A percentile compares a stretch with the other conserved stretches of the same genome.
phyloP scores from a whole-genome alignment of 2,797 vertebrate species.

The Zonotrichia albicollis region DNA sequence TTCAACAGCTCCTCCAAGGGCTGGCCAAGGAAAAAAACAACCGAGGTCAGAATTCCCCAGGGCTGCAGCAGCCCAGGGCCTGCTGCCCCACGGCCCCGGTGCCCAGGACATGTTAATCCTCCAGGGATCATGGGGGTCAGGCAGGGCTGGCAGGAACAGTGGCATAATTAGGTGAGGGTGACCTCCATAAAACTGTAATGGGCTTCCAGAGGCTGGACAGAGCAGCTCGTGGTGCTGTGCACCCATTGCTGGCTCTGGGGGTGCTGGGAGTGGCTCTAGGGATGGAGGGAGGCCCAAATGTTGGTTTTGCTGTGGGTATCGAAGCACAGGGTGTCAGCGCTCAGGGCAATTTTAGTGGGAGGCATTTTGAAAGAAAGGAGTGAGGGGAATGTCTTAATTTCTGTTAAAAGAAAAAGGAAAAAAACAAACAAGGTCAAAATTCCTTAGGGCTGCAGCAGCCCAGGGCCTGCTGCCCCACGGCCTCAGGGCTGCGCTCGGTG shows the following conservation, averaged over 20 bases:
- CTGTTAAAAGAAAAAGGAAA: constrained; percentile 8
- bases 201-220: neutral
- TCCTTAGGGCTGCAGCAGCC: neutral
- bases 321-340: too few relatives aligned
- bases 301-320: too few relatives aligned
- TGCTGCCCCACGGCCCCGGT: neutral
- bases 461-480: neutral
- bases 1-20: constrained; percentile 85
- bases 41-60: constrained; percentile 78
- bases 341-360: too few relatives aligned
- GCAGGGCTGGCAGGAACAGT: constrained; percentile 48
- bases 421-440: constrained; percentile 79
- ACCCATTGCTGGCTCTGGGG: fast-evolving
- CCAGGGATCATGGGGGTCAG: neutral
- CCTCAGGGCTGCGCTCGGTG: neutral
- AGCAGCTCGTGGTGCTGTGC: neutral
- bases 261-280: fast-evolving
- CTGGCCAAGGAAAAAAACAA: constrained; percentile 69
- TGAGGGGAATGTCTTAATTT: too few relatives aligned
- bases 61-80: neutral
- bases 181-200: constrained; percentile 62
- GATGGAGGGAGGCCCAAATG: fast-evolving
- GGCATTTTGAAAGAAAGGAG: too few relatives aligned
- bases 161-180: constrained; percentile 47
- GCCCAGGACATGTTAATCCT: constrained; percentile 61